Evolutionary conservation across 2,113 vertebrate species (phyloP).

Genomic region (Ariopsis seemanni): DNA sequence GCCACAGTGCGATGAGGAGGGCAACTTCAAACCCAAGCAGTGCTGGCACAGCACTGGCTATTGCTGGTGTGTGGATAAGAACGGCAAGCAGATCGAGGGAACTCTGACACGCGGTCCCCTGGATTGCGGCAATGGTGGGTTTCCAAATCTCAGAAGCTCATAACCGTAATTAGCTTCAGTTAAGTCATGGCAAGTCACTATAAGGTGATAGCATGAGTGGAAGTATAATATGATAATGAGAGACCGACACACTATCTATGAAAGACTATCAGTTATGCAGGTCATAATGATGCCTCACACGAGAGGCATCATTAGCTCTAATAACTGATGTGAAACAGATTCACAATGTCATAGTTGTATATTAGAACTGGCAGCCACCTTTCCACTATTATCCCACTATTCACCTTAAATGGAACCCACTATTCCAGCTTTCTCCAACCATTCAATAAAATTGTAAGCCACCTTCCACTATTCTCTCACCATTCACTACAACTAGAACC

Average conservation of each 20-base stretch:
- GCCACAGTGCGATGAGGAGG: constrained; percentile 76
- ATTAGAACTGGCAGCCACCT: not conserved
- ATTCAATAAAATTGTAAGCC: no score
- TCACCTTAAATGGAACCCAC: no score
- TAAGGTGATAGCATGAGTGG: not conserved
- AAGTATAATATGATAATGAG: not conserved
- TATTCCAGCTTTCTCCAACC: no score
- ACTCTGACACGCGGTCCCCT: constrained; percentile 63
- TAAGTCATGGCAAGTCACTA: not conserved
- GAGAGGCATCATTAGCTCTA: not conserved
- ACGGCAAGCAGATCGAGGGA: constrained; percentile 73
- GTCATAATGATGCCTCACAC: no score
- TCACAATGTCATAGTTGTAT: not conserved
- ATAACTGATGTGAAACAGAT: not conserved
- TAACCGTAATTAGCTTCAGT: not conserved
- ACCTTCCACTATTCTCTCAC: no score
- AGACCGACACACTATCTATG: not conserved
- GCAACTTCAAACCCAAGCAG: constrained; percentile 78
- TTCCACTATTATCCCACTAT: no score
- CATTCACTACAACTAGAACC: no score
- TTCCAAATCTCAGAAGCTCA: not conserved
- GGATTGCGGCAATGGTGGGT: constrained; percentile 70
- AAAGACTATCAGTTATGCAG: not conserved
- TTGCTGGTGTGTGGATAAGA: constrained; percentile 85
- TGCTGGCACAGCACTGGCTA: constrained; percentile 73